phyloP scores from a whole-genome alignment of 1,140 invertebrate species.

The Bathynomus jamesi region DNA sequence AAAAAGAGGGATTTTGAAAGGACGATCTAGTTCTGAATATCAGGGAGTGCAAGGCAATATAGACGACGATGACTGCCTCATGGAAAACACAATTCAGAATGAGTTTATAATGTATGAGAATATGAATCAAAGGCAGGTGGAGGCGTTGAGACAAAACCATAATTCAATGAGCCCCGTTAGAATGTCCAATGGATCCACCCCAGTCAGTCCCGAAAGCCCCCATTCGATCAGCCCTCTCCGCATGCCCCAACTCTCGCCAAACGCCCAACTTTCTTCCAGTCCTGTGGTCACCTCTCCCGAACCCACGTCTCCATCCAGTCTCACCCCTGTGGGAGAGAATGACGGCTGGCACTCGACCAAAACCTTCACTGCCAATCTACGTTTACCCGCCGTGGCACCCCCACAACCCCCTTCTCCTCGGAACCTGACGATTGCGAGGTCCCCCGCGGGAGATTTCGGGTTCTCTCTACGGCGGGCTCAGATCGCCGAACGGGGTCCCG shows the following conservation, averaged over 20 bases:
- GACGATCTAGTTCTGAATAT: constrained; percentile 19
- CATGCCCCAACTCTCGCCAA: constrained; percentile 15
- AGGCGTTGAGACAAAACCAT: constrained; percentile 10
- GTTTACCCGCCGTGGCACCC: constrained; percentile 66
- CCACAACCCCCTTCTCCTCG: constrained; percentile 64
- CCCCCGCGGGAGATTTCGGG: constrained; percentile 84
- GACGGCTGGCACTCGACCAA: constrained; percentile 28
- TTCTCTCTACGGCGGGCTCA: constrained; percentile 84
- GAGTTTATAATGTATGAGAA: constrained; percentile 50
- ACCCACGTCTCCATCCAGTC: constrained; percentile 5
- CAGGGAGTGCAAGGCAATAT: constrained; percentile 33
- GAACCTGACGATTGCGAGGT: constrained; percentile 66
- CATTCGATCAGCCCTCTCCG: neutral
- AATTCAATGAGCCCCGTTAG: constrained; percentile 21
- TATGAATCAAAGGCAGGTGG: constrained; percentile 18
- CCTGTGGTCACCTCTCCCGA: neutral
- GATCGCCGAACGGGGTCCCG: constrained; percentile 51
- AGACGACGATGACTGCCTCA: constrained; percentile 48
- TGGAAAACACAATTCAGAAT: constrained; percentile 62
- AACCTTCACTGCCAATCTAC: constrained; percentile 53
- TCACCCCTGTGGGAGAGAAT: constrained; percentile 27
- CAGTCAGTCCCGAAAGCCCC: constrained; percentile 12
- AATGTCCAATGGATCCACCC: constrained; percentile 30
- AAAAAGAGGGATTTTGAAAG: constrained; percentile 70
- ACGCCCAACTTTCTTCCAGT: neutral